Percentiles rank a stretch among this genome's conserved stretches.
Evolutionary conservation across 2,797 vertebrate species (phyloP).

Genomic region (Selene dorsalis): DNA sequence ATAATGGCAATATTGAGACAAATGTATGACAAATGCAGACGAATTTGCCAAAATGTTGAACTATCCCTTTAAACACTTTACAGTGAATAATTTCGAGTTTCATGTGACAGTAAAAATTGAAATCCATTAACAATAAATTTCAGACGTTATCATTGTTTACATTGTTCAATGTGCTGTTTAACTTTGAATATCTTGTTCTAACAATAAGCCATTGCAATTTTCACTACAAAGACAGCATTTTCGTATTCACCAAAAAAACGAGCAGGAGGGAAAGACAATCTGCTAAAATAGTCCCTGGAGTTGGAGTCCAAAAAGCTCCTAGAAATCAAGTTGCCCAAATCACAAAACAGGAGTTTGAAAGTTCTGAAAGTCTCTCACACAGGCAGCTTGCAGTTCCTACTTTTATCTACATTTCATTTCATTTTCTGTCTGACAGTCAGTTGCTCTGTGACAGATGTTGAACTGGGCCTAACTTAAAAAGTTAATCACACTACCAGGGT

Average conservation of each 20-base stretch:
- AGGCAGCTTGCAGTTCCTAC: not conserved
- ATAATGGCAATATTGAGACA: no score
- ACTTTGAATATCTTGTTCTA: not conserved
- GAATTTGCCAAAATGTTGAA: no score
- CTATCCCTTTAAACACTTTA: not conserved
- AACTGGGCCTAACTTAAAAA: not conserved
- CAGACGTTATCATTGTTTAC: no score
- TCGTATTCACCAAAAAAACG: not conserved
- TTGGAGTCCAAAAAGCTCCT: not conserved
- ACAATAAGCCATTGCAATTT: not conserved
- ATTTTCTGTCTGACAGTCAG: not conserved
- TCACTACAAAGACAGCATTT: no score
- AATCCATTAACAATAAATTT: no score
- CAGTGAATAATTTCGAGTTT: no score
- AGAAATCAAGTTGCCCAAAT: not conserved
- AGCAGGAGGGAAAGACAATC: not conserved
- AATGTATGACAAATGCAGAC: no score
- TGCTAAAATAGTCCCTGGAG: not conserved
- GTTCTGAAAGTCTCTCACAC: not conserved
- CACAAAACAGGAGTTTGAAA: not conserved
- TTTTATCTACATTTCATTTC: no score
- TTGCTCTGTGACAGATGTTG: not conserved
- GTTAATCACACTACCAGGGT: not conserved
- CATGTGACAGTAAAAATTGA: no score
- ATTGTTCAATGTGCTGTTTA: not conserved